Conservation (phyloP, 2,797 vertebrate species). For the Tragopan temminckii region DNA sequence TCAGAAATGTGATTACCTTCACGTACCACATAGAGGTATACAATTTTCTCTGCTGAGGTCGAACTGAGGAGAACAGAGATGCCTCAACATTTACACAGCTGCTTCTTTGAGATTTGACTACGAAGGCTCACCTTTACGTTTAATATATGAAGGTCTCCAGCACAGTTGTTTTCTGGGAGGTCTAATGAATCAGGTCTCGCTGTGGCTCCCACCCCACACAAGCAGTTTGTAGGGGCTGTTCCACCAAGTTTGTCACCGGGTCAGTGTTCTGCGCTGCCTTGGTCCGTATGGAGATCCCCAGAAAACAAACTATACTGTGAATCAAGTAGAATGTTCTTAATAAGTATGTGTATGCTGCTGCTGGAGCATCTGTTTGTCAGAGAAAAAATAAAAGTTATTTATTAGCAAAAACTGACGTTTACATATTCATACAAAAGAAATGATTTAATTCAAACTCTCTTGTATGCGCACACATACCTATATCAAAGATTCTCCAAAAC, state of each 20-base stretch:
- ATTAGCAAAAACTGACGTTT: conserved; percentile 1
- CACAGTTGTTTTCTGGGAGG: not conserved
- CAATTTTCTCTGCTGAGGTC: not conserved
- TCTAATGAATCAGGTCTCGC: not conserved
- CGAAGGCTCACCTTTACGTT: not conserved
- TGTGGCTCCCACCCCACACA: not conserved
- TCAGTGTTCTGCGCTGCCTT: not conserved
- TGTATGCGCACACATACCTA: not conserved
- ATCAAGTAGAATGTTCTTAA: not conserved
- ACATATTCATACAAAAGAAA: conserved; percentile 43
- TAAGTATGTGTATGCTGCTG: not conserved
- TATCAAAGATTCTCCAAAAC: conserved; percentile 66
- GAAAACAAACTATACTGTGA: not conserved
- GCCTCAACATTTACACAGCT: not conserved
- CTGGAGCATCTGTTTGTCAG: conserved; percentile 46
- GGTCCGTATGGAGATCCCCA: not conserved
- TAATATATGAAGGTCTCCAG: accelerated
- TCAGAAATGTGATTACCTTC: not conserved
- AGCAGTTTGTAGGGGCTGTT: not conserved
- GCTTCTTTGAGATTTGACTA: not conserved
- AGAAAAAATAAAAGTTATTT: conserved; percentile 35
- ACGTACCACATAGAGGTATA: not conserved
- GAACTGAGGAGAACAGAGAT: not conserved
- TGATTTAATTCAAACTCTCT: not conserved
- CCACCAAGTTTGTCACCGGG: not conserved